Base-by-base conservation (phyloP, 2,113 vertebrate species). In the Gopherus evgoodei region DNA sequence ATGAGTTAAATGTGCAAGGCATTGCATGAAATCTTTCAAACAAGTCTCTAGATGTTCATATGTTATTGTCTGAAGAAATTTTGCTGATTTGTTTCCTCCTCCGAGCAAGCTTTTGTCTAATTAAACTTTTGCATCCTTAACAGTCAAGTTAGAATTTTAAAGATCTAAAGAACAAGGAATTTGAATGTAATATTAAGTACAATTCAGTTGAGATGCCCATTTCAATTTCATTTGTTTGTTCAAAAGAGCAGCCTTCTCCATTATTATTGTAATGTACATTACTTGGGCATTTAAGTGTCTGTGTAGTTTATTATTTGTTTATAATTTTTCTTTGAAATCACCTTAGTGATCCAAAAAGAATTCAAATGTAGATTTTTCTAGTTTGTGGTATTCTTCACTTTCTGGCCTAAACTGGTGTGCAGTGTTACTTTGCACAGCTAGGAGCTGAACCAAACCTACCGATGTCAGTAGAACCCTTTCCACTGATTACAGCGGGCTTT, bases 1-100 rank as follows among this genome's bases (percentile, higher is more conserved):
- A 49, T 31, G 91, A 80, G 42, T 84, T 92, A 92, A 92, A 79
- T 79, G 69, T 65, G 47, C 22, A 88, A 79, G 29, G 81, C 49
- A 47, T 49, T 59, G 7, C 11, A 91, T 31, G 22, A 88, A 95
- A 86, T 12, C 80, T 89, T 94, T 88, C 79, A 88, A 78, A 65
- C 49, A 91, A 86, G 62, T 31, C 83, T 91, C 92, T 91, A 75
- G 87, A 90, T 56, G 52, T 72, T 94, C 54, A 4, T 84, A 89
- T 88, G 59, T 25, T 92, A 44, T 65, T 92, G 85, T 97, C 95
- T 92, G 84, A 97, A 93, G 81, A 94, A 72, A 90, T 95, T 88
- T 89, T 84, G 72, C 76, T 96, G 93, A 93, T 95, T 72, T 52
- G 29, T 2, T 83, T 62, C 53, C 90, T 31, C 89, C 75, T 76